Evolutionary conservation across 2,113 vertebrate species (phyloP).

Genomic region (human): GRCh38 chrY:13703501-13704000

Average conservation of each 20-base stretch:
- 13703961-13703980: neutral
- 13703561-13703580: neutral
- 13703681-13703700: no score
- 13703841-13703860: slow-evolving; percentile 69
- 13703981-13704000: neutral
- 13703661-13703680: neutral
- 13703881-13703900: slow-evolving; percentile 49
- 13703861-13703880: slow-evolving; percentile 70
- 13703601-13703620: neutral
- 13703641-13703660: neutral
- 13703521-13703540: neutral
- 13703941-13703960: neutral
- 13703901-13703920: neutral
- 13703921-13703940: neutral
- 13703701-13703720: neutral
- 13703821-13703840: slow-evolving; percentile 78
- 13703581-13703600: slow-evolving; percentile 45
- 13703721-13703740: neutral
- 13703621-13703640: neutral
- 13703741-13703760: neutral
- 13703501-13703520: no score
- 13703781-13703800: slow-evolving; percentile 20
- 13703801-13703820: slow-evolving; percentile 19
- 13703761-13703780: neutral
- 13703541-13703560: neutral